These are phyloP conservation scores for Slavum lentiscoides DNA, from an alignment of 2,888 invertebrate species.

Conservation along the genomic window DNA sequence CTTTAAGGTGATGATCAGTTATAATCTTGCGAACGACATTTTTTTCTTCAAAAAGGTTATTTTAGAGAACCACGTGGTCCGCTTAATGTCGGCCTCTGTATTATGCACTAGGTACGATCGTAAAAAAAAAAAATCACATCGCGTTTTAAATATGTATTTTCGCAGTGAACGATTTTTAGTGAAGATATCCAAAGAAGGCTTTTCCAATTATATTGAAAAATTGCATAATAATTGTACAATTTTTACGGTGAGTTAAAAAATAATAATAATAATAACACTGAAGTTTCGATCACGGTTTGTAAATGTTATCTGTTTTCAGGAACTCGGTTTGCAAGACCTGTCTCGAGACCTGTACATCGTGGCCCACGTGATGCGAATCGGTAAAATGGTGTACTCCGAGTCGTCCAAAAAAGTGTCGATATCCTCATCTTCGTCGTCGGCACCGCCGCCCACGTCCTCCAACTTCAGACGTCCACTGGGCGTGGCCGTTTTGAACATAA, in stretches of 20 bases:
- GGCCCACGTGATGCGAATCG: constrained; percentile 87
- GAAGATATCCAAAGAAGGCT: constrained; percentile 84
- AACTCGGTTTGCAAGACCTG: constrained; percentile 81
- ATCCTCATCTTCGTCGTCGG: constrained; percentile 36
- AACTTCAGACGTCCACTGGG: constrained; percentile 74
- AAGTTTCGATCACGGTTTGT: constrained; percentile 6
- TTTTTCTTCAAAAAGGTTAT: too few relatives aligned
- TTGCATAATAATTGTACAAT: constrained; percentile 85
- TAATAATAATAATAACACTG: background rate
- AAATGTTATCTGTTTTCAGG: constrained; percentile 62
- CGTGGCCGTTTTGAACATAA: constrained; percentile 78
- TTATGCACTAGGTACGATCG: background rate
- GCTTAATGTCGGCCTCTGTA: too few relatives aligned
- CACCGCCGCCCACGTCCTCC: constrained; percentile 9
- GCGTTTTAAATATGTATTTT: constrained; percentile 54
- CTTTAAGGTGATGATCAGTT: too few relatives aligned
- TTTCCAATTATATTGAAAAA: constrained; percentile 85
- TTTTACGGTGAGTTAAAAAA: constrained; percentile 71
- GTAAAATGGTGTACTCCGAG: constrained; percentile 76
- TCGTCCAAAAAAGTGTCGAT: constrained; percentile 58
- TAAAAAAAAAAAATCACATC: constrained; percentile 1
- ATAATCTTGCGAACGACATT: too few relatives aligned
- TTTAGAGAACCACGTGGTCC: too few relatives aligned
- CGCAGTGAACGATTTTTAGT: constrained; percentile 83
- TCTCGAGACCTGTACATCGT: constrained; percentile 84